phyloP scores from a whole-genome alignment of 1,140 invertebrate genomes.

The Penaeus chinensis region DNA sequence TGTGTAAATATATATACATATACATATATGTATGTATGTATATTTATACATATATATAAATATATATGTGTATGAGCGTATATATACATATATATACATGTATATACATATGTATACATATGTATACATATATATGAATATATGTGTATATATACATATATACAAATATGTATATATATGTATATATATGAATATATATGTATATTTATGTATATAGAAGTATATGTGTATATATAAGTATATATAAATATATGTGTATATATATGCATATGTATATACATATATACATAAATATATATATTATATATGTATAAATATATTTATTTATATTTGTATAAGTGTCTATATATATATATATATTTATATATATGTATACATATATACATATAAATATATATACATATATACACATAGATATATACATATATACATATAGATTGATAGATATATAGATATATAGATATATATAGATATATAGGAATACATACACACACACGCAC shows the following conservation, averaged over 20 bases:
- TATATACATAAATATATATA: background rate
- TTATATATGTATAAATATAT: background rate
- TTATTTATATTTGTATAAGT: background rate
- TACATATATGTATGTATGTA: too few species aligned
- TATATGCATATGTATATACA: background rate
- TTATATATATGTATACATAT: too few species aligned
- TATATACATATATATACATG: too few species aligned
- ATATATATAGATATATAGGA: background rate
- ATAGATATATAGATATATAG: constrained; percentile 9
- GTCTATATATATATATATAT: background rate
- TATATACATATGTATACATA: too few species aligned
- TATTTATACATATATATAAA: too few species aligned
- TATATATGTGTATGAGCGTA: too few species aligned
- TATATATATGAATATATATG: background rate
- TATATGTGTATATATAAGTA: background rate
- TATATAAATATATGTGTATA: background rate
- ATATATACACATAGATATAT: too few species aligned
- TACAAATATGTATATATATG: background rate
- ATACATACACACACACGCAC: background rate
- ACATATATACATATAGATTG: constrained; percentile 6
- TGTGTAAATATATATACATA: too few species aligned
- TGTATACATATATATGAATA: too few species aligned
- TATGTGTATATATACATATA: too few species aligned
- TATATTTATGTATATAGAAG: background rate
- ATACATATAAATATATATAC: too few species aligned